phyloP scores from a whole-genome alignment of 2,888 invertebrate genomes.

The Loripinus fragilis region DNA sequence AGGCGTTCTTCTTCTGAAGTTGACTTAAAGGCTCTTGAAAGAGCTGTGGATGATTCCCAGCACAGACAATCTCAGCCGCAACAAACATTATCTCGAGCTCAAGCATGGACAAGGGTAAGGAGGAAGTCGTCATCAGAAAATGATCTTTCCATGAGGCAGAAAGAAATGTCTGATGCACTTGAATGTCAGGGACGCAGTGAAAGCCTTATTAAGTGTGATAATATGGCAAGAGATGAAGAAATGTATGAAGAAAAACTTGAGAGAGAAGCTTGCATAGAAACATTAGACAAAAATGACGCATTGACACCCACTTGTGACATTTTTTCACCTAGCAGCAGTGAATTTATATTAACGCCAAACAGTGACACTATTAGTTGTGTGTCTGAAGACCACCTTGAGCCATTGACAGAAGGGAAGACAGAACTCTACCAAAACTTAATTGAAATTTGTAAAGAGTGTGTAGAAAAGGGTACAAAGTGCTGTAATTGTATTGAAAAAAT shows the following conservation, averaged over 20 bases:
- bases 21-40: background rate
- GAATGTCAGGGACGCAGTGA: conserved; percentile 10
- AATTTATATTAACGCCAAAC: background rate
- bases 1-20: conserved; percentile 5
- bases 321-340: background rate
- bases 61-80: background rate
- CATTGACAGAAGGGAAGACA: background rate
- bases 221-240: background rate
- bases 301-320: background rate
- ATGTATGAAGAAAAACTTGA: conserved; percentile 26
- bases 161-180: background rate
- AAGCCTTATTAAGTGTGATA: background rate
- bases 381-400: background rate
- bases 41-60: background rate
- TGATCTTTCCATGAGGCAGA: conserved; percentile 23
- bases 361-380: background rate
- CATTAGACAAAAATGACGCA: background rate
- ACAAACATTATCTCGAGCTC: background rate
- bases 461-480: background rate
- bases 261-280: conserved; percentile 9
- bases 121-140: conserved; percentile 48
- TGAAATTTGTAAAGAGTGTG: background rate
- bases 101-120: background rate
- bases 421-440: no score
- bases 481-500: background rate